phyloP scores from a whole-genome alignment of 2,797 vertebrate species.

The Myotis myotis region DNA sequence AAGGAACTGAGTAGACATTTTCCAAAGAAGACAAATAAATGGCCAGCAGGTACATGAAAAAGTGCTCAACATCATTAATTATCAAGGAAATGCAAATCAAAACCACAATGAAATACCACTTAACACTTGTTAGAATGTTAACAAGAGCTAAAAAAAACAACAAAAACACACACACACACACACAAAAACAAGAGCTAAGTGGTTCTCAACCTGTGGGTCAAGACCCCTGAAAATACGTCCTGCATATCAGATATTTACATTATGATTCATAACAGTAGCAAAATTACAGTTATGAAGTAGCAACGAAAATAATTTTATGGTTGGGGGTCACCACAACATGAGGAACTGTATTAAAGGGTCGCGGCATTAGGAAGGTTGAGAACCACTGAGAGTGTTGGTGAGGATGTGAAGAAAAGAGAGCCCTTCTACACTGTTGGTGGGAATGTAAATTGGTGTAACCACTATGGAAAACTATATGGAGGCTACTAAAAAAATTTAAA shows the following conservation, averaged over 20 bases:
- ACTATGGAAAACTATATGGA: background rate
- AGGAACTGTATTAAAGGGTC: no score
- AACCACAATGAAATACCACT: background rate
- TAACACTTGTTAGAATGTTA: background rate
- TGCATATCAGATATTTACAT: no score
- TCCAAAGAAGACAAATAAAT: background rate
- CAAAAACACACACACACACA: no score
- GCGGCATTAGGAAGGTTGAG: no score
- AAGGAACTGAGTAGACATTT: background rate
- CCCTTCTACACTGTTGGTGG: background rate
- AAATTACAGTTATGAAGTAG: no score
- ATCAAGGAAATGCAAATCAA: background rate
- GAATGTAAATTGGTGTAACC: background rate
- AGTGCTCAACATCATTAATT: background rate
- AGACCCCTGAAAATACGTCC: no score
- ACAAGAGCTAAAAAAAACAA: no score
- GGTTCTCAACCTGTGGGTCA: no score
- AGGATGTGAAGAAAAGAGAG: background rate
- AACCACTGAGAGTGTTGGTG: background rate
- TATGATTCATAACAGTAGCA: no score
- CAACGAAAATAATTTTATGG: no score
- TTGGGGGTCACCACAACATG: no score
- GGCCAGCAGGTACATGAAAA: background rate
- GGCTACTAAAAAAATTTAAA: background rate
- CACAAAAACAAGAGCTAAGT: background rate